These are phyloP conservation scores for Pogonophryne albipinna DNA, from an alignment of 2,797 vertebrate species.

Conservation along the genomic window DNA sequence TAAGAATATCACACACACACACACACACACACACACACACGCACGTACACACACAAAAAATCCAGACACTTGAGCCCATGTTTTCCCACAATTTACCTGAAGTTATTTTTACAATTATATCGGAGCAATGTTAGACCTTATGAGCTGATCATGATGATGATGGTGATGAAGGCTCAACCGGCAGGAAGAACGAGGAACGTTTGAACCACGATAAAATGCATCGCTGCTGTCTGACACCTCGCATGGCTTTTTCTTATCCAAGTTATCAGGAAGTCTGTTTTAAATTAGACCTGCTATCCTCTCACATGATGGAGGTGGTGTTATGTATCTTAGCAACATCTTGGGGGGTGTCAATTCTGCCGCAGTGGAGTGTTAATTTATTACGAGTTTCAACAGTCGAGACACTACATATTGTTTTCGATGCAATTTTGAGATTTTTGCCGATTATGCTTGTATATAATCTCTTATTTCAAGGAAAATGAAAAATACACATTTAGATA, in stretches of 20 bases:
- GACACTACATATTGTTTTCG: too few relatives aligned
- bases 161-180: slow-evolving; percentile 11
- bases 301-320: neutral
- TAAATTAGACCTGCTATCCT: neutral
- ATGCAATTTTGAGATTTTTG: too few relatives aligned
- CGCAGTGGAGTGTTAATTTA: neutral
- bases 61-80: slow-evolving; percentile 57
- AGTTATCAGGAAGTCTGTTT: slow-evolving; percentile 19
- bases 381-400: too few relatives aligned
- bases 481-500: too few relatives aligned
- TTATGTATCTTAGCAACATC: slow-evolving; percentile 5
- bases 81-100: slow-evolving; percentile 71
- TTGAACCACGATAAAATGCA: neutral
- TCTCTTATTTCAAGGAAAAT: too few relatives aligned
- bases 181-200: slow-evolving; percentile 53
- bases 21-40: slow-evolving; percentile 29
- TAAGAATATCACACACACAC: slow-evolving; percentile 64
- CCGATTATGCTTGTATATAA: too few relatives aligned
- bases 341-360: slow-evolving; percentile 9
- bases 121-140: slow-evolving; percentile 36
- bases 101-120: slow-evolving; percentile 73
- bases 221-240: slow-evolving; percentile 18
- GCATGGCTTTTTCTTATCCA: slow-evolving; percentile 64
- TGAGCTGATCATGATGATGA: slow-evolving; percentile 3
- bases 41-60: slow-evolving; percentile 37